Percentiles rank a stretch among this genome's conserved stretches.
These are phyloP conservation scores for Coleophora flavipennella DNA, from an alignment of 2,888 invertebrate genomes.

Conservation along the genomic window DNA sequence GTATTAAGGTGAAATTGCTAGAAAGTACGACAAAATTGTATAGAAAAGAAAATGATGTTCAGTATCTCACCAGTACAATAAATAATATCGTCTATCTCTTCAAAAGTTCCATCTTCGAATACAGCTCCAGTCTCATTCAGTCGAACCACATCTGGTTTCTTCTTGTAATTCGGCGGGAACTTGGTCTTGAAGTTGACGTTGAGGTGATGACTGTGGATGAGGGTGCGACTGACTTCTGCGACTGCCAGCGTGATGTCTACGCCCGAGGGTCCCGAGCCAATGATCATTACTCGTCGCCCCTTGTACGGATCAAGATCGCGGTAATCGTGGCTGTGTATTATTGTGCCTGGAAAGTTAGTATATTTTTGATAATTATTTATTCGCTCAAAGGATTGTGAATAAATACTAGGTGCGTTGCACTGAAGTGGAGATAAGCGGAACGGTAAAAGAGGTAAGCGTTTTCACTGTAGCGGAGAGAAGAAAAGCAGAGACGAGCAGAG, in stretches of 20 bases:
- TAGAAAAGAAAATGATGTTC: no score
- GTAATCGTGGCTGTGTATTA: conserved; percentile 83
- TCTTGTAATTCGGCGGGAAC: conserved; percentile 60
- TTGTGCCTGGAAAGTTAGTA: conserved; percentile 48
- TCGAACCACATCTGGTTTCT: conserved; percentile 66
- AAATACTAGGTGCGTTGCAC: no score
- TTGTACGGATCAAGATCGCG: conserved; percentile 73
- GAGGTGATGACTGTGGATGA: conserved; percentile 70
- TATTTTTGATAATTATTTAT: no score
- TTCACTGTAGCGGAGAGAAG: no score
- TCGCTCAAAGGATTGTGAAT: no score
- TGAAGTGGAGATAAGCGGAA: no score
- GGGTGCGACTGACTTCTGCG: conserved; percentile 42
- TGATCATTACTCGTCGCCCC: conserved; percentile 73
- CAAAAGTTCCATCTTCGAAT: conserved; percentile 74
- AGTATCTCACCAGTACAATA: conserved; percentile 79
- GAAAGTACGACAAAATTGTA: no score
- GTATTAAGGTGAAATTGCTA: no score
- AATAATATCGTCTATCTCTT: conserved; percentile 76
- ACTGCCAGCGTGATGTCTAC: conserved; percentile 80
- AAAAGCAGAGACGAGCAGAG: no score
- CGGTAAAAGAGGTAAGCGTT: no score
- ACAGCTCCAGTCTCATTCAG: conserved; percentile 63
- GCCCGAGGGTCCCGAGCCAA: conserved; percentile 83
- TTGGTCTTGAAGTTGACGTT: conserved; percentile 41